Conservation (phyloP, 1,140 invertebrate genomes). For the Lucilia sericata region DNA sequence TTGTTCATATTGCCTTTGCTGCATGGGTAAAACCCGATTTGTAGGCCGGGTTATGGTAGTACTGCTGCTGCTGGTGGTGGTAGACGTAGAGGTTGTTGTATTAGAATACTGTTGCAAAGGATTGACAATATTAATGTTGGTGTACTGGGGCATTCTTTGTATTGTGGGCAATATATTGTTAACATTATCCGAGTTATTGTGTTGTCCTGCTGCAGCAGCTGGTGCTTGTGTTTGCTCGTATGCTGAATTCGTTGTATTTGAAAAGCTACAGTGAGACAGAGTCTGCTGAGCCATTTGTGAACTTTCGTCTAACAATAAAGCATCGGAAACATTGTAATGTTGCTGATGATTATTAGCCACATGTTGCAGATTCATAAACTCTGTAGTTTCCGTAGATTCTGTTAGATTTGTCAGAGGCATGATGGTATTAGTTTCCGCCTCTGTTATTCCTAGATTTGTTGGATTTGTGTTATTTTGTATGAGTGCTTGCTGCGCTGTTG, state of each 20-base stretch:
- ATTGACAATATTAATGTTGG: conserved; percentile 69
- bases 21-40: conserved; percentile 81
- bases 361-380: conserved; percentile 22
- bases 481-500: background rate
- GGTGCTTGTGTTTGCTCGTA: background rate
- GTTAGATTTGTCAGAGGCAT: background rate
- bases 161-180: conserved; percentile 38
- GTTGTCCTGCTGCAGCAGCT: conserved; percentile 15
- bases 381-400: background rate
- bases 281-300: background rate
- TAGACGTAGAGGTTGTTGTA: conserved; percentile 56
- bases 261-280: background rate
- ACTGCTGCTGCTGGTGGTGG: conserved; percentile 47
- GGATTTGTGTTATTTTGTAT: background rate
- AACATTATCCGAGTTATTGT: background rate
- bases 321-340: conserved; percentile 36
- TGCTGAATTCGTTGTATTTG: background rate
- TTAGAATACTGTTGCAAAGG: conserved; percentile 69
- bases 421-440: background rate
- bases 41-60: conserved; percentile 72
- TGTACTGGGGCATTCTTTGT: conserved; percentile 33
- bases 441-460: background rate
- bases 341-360: conserved; percentile 28
- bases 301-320: background rate
- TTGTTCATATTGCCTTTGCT: conserved; percentile 66